Evolutionary conservation across 2,888 invertebrate species (phyloP), one percentile per base, ranked within the genome.

Genomic region (Morpho helenor): DNA sequence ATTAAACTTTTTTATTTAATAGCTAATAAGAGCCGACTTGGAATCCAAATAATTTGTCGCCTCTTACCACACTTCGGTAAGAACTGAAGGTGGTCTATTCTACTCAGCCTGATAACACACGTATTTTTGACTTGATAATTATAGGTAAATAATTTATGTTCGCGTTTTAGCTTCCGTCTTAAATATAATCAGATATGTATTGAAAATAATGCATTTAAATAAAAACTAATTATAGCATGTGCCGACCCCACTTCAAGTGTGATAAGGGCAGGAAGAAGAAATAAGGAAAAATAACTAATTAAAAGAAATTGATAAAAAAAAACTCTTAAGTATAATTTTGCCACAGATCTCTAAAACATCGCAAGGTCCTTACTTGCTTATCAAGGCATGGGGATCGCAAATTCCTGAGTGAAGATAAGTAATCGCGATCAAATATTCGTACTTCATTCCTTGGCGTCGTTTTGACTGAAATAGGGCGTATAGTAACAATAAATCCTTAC

Each of bases 1-100:
- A 57, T 56, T 46, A 10, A 22, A 40, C 16, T 57, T 43, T 57
- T 57, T 47, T 48, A 6, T 52, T 39, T 39, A 49, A 52, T 48
- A 41, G n/a, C 40, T 41, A 6, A 48, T 48, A 31, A 31, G 31
- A 31, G 31, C 31, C 3, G 4, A 5, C 31, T 31, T 31, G 31
- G 5, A 31, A 31, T 3, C 31, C 31, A 3, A 5, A 1, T 31
- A 31, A 5, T 31, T 3, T 31, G 31, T 31, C 16, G 31, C 31
- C 31, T 23, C 22, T 45, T 56, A 47, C 40, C 41, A 43, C 51
- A 42, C 7, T 7, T 16, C 16, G 16, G 16, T 16, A 16, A 16
- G 16, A 16, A 16, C 16, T 16, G 16, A 16, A 2, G 16, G 16
- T 16, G 1, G 16, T 16, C 2, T 16, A 16, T 16, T 16, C 16